These are phyloP conservation scores for Aphidius gifuensis DNA, from an alignment of 1,140 invertebrate species.

Conservation along the genomic window DNA sequence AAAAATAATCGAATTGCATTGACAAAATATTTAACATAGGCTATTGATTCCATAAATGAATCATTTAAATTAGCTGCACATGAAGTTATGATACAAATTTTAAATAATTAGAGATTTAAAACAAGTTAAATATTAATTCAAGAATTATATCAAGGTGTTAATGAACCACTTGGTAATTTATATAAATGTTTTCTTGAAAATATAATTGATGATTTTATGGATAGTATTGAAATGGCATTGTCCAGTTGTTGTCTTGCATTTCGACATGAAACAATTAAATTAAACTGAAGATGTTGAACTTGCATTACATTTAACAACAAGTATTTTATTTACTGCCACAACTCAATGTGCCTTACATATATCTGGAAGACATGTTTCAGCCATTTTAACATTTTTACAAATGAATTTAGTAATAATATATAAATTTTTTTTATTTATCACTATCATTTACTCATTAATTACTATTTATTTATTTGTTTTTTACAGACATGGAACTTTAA, in stretches of 20 bases:
- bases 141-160: conserved; percentile 65
- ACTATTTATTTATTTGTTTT: too few relatives aligned
- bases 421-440: neutral
- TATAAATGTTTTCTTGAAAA: conserved; percentile 61
- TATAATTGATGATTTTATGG: conserved; percentile 76
- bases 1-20: conserved; percentile 66
- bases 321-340: conserved; percentile 78
- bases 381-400: conserved; percentile 72
- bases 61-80: conserved; percentile 69
- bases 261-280: conserved; percentile 78
- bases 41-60: conserved; percentile 78
- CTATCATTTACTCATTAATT: too few relatives aligned
- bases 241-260: conserved; percentile 76
- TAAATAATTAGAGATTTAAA: conserved; percentile 61
- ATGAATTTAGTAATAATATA: conserved; percentile 59
- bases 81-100: conserved; percentile 60
- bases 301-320: too few relatives aligned
- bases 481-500: conserved; percentile 9
- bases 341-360: conserved; percentile 83
- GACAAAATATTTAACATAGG: conserved; percentile 77
- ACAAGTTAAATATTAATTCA: conserved; percentile 66
- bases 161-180: conserved; percentile 59
- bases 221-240: conserved; percentile 68
- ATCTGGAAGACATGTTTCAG: conserved; percentile 85
- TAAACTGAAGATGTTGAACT: conserved; percentile 74